Base-by-base conservation (phyloP, 1,140 invertebrate species). In the Nomia melanderi region DNA sequence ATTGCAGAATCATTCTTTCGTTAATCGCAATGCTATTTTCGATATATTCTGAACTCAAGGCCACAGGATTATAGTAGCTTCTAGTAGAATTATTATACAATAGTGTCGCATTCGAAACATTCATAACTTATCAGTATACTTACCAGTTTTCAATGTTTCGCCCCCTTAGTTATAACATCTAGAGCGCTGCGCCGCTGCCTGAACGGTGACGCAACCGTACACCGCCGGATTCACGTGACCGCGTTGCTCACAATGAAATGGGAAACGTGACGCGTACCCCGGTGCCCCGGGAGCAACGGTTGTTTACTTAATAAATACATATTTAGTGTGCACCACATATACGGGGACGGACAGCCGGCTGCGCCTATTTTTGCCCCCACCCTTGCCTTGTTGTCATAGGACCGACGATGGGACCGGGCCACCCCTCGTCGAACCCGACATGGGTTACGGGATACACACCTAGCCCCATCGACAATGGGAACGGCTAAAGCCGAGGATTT, bases 301-400 rank as follows among this genome's bases (percentile, higher is more conserved):
- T 91, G 90, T 92, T 92, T 92, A 89, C 91, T 92, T 91, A 91
- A 91, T 91, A 92, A 92, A 92, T 91, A 92, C 88, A 90, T 92
- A 90, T 91, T 91, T 89, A 87, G 91, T 89, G 85, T 83, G 88
- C 84, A 85, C 84, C 84, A 82, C 78, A 82, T 83, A 88, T 73
- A 88, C 84, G 87, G 85, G 81, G 83, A 79, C 73, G 63, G 82
- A 78, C 78, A 77, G 86, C 87, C 89, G 90, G 90, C 88, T 91
- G 91, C 82, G 85, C 86, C 89, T 89, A 89, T 90, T 90, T 91
- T 90, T 88, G 86, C 87, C 83, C 65, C 60, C 41, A 74, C 81
- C 88, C 84, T 86, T 92, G 90, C 82, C 63, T 87, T 92, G 90
- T 91, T 92, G 90, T 91, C 90, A 92, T 91, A 92, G 90, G 90